Base-by-base conservation (phyloP, 2,888 invertebrate species). In the Mythimna loreyi region DNA sequence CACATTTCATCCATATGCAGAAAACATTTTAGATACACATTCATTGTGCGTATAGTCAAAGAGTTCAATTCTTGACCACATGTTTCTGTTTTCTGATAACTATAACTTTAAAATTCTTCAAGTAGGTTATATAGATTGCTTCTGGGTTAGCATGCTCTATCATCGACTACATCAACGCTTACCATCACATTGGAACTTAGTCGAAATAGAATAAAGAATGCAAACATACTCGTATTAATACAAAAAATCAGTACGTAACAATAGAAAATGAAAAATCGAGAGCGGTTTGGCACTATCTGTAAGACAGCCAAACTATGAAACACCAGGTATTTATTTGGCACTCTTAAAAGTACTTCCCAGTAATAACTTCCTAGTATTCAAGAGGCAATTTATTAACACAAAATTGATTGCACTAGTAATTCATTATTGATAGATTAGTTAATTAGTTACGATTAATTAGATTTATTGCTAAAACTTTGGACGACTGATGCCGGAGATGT, bases 351-450 rank as follows among this genome's bases (percentile, higher is more conserved):
- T 23, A 60, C 30, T 65, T 49, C n/a, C 50, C n/a, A 58, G 61
- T 60, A 68, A 56, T 45, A 57, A 40, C 40, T 61, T 66, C 66
- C 21, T 13, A 53, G 47, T 21, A 76, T 80, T 45, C 50, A 58
- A 70, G 58, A 66, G 61, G 72, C 47, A 43, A 77, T 77, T 76
- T 25, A 52, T 80, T 76, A 65, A 23, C 49, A 30, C 47, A 28
- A 25, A 52, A 80, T 76, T 63, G 30, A 80, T 68, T 30, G 52
- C 23, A 60, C 13, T 40, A 52, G 50, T 64, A 68, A 67, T 63
- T 63, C 1, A 71, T 81, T 52, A 82, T 72, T 69, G 33, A 72
- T 72, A n/a, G 56, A 61, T 76, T 63, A 0, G 21, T 55, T 68
- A 61, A 71, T 71, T 40, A 40, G 55, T 75, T 71, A 68, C 28